Base-by-base conservation (phyloP, 2,888 invertebrate genomes). In the Stegophylla sp. region DNA sequence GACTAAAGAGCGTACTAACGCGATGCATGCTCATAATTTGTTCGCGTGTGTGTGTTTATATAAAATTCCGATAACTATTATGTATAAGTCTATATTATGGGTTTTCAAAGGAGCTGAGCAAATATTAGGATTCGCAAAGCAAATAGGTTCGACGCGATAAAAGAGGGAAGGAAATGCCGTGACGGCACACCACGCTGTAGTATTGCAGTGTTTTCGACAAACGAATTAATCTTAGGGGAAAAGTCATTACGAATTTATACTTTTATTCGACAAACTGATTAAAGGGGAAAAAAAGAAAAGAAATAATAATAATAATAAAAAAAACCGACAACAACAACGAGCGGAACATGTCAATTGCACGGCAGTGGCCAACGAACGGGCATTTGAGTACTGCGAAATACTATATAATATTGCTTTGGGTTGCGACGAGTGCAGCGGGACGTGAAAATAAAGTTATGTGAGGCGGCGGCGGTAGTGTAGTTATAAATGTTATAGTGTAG, bases 301-400 rank as follows among this genome's bases (percentile, higher is more conserved):
- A 34, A 34, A 34, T 43, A 1, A 12, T 43, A n/a, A 66, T 20
- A 51, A 15, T 15, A 20, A 74, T 69, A 45, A 79, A 76, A 34
- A 66, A 77, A 67, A n/a, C n/a, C n/a, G n/a, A n/a, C n/a, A n/a
- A n/a, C n/a, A n/a, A n/a, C n/a, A n/a, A n/a, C n/a, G n/a, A 77
- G 59, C 48, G 79, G 67, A 51, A 48, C 28, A 77, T 63, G 79
- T 79, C 79, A 79, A 79, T 71, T 79, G 79, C 79, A 79, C 51
- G 23, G 61, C 17, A 43, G 75, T 2, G 26, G 61, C 41, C 66
- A 17, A 26, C 64, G 26, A 23, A 61, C 45, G 28, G 26, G 26
- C 5, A 59, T 67, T 59, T 59, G 10, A 77, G 17, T 69, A 28
- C 34, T 69, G 45, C 34, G 28, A 43, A 67, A 67, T 66, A 53